Conservation (phyloP, 1,140 invertebrate species). For the Diachasma alloeum region DNA sequence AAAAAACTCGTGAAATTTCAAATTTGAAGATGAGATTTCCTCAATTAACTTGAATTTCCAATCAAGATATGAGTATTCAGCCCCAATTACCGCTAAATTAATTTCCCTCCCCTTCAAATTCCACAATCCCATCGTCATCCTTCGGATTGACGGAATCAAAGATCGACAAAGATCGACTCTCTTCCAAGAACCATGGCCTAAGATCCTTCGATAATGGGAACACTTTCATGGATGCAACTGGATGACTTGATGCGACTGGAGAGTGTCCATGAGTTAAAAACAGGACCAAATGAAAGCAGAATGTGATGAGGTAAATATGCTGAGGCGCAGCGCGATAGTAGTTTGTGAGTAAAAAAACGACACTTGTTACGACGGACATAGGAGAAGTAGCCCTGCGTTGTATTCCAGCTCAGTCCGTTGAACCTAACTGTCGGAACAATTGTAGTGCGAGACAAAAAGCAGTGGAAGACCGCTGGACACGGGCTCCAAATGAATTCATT, state of each 20-base stretch:
- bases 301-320: neutral
- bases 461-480: conserved; percentile 15
- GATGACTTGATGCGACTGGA: neutral
- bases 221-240: neutral
- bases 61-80: too few relatives aligned
- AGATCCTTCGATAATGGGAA: neutral
- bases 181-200: neutral
- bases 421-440: conserved; percentile 54
- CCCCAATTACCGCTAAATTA: too few relatives aligned
- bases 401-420: conserved; percentile 45
- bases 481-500: neutral
- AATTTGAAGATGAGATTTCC: too few relatives aligned
- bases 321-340: neutral
- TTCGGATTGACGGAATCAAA: too few relatives aligned
- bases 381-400: conserved; percentile 7
- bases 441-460: conserved; percentile 36
- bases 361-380: neutral
- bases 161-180: neutral
- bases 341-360: neutral
- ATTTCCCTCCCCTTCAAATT: too few relatives aligned
- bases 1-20: too few relatives aligned
- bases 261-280: neutral
- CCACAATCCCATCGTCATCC: too few relatives aligned
- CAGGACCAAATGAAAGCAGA: neutral
- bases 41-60: too few relatives aligned